Evolutionary conservation across 2,113 vertebrate genomes (phyloP).

Genomic region (Brachypodius melanocephalos): DNA sequence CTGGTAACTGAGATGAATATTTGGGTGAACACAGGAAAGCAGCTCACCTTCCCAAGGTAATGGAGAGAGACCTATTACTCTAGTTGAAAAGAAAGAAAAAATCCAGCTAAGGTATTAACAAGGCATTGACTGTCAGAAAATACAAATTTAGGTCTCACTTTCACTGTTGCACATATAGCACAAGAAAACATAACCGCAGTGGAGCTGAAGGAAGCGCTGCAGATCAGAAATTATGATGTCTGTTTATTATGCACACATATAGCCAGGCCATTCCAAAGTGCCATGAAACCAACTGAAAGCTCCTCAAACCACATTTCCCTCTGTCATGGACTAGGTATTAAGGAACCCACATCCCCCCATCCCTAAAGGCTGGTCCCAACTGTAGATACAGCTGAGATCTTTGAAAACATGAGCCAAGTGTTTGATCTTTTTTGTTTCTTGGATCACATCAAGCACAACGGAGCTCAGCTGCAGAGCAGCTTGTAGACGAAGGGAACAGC

Average conservation of each 20-base stretch:
- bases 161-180: not conserved
- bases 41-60: not conserved
- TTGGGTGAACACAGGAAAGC: not conserved
- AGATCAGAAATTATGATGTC: not conserved
- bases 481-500: not conserved
- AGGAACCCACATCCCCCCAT: not conserved
- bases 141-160: not conserved
- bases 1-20: not conserved
- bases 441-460: not conserved
- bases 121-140: not conserved
- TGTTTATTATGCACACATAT: not conserved
- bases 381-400: not conserved
- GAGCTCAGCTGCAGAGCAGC: rapidly evolving
- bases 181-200: not conserved
- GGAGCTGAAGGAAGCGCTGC: not conserved
- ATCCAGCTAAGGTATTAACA: not conserved
- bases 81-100: not conserved
- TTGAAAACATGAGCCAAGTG: not conserved
- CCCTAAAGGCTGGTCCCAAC: not conserved
- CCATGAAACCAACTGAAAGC: not conserved
- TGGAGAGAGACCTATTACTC: not conserved
- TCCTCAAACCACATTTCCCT: not conserved
- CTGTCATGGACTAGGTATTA: rapidly evolving
- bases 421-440: not conserved
- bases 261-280: not conserved